These are phyloP conservation scores for Alosa alosa DNA, from an alignment of 2,113 vertebrate genomes.

Conservation along the genomic window DNA sequence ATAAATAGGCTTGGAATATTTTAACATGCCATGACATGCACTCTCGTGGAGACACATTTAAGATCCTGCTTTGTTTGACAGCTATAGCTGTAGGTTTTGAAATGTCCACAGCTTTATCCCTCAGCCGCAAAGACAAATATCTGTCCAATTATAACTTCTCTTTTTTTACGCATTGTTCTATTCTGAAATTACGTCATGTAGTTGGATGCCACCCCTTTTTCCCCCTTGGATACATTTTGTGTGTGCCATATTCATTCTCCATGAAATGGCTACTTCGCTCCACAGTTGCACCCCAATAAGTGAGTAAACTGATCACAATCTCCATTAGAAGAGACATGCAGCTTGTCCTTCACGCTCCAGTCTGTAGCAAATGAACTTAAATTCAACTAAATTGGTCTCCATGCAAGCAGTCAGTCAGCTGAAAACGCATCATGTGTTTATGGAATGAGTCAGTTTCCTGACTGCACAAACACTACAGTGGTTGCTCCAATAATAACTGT, in stretches of 20 bases:
- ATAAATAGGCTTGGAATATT: neutral
- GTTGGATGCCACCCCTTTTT: neutral
- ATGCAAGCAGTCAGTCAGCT: conserved; percentile 16
- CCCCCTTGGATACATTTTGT: neutral
- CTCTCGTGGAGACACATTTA: neutral
- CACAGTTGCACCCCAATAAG: neutral
- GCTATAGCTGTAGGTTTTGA: neutral
- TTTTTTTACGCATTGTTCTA: neutral
- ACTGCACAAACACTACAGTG: conserved; percentile 32
- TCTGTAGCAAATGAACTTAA: conserved; percentile 26
- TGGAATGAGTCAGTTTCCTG: conserved; percentile 50
- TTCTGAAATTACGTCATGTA: neutral
- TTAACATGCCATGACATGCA: neutral
- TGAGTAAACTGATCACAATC: conserved; percentile 19
- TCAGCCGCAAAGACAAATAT: neutral
- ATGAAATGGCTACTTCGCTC: conserved; percentile 11
- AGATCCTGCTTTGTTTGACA: neutral
- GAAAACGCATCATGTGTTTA: conserved; percentile 44
- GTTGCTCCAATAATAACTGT: conserved; percentile 34
- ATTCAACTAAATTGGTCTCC: conserved; percentile 22
- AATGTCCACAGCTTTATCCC: neutral
- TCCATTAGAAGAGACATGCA: conserved; percentile 1
- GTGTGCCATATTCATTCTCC: neutral
- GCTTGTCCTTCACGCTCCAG: conserved; percentile 31
- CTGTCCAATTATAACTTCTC: neutral